Conservation (phyloP, 2,113 vertebrate genomes). For the Papio anubis region DNA sequence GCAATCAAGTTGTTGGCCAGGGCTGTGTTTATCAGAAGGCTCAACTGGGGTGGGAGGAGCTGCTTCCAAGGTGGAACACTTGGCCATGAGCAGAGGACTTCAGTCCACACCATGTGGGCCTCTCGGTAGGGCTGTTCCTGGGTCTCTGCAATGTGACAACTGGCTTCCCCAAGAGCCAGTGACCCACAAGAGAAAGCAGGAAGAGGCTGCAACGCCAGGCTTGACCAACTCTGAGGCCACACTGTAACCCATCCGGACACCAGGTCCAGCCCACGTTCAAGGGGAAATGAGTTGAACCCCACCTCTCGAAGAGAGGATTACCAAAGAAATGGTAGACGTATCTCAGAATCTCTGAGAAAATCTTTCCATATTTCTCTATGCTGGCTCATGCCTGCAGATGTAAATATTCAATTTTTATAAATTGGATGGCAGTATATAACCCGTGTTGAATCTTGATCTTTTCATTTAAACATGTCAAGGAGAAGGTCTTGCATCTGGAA, state of each 20-base stretch:
- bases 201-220: fast-evolving
- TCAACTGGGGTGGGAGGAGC: fast-evolving
- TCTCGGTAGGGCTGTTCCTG: neutral
- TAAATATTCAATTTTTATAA: too few relatives aligned
- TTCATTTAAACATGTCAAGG: fast-evolving
- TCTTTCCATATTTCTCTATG: fast-evolving
- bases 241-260: fast-evolving
- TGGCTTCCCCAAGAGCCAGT: fast-evolving
- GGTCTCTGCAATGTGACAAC: fast-evolving
- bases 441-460: fast-evolving
- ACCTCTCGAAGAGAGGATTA: too few relatives aligned
- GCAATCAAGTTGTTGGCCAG: fast-evolving
- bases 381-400: fast-evolving
- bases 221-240: too few relatives aligned
- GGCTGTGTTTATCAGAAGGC: neutral
- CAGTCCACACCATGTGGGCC: fast-evolving
- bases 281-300: fast-evolving
- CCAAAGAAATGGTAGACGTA: fast-evolving
- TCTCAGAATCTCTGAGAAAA: too few relatives aligned
- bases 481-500: neutral
- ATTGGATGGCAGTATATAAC: fast-evolving
- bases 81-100: neutral
- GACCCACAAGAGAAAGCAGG: fast-evolving
- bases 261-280: fast-evolving
- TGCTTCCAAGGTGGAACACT: fast-evolving